Evolutionary conservation across 2,797 vertebrate species (phyloP).

Genomic region (Aulostomus chinensis): DNA sequence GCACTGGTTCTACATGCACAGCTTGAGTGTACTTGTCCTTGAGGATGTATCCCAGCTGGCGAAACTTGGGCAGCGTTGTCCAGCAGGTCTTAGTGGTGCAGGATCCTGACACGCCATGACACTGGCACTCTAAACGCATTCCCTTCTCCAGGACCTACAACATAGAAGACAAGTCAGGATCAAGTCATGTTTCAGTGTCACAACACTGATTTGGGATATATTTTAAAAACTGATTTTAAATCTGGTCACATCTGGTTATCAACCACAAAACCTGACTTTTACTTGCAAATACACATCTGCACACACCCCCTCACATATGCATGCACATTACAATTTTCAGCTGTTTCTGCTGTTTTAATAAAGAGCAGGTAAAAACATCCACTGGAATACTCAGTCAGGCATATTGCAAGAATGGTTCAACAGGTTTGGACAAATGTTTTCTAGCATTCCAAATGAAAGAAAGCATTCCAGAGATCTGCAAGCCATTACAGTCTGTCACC

Average conservation of each 20-base stretch:
- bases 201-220: too few species aligned
- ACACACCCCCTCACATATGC: too few species aligned
- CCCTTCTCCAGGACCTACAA: conserved; percentile 90
- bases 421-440: conserved; percentile 82
- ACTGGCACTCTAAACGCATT: conserved; percentile 96
- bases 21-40: conserved; percentile 96
- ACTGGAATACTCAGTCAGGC: conserved; percentile 35
- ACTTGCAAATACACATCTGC: too few species aligned
- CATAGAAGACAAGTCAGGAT: neutral
- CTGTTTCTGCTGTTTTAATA: conserved; percentile 10
- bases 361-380: conserved; percentile 15
- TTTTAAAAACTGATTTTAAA: too few species aligned
- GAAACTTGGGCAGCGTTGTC: conserved; percentile 96
- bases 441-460: conserved; percentile 73
- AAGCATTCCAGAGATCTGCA: conserved; percentile 73
- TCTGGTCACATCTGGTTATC: too few species aligned
- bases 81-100: conserved; percentile 98
- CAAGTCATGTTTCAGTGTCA: too few species aligned
- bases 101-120: conserved; percentile 94
- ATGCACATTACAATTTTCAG: neutral
- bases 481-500: conserved; percentile 65
- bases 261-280: too few species aligned
- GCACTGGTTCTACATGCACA: conserved; percentile 92
- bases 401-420: conserved; percentile 74
- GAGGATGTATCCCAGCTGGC: conserved; percentile 94